These are phyloP conservation scores for Neodiprion fabricii DNA, from an alignment of 1,140 invertebrate genomes.

Conservation along the genomic window DNA sequence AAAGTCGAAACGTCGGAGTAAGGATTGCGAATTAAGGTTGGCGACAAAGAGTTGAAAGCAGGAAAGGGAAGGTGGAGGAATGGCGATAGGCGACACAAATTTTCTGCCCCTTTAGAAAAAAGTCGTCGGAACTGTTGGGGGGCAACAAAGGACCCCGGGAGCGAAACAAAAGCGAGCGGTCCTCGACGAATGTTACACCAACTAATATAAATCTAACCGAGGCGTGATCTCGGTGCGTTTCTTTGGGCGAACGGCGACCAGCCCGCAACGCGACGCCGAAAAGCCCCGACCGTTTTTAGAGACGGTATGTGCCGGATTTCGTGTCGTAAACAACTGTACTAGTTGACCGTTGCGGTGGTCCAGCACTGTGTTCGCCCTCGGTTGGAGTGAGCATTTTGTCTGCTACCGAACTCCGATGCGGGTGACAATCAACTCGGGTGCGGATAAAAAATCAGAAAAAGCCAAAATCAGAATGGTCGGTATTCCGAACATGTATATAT, in stretches of 20 bases:
- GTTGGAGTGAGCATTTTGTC: neutral
- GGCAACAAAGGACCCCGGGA: neutral
- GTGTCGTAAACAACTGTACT: neutral
- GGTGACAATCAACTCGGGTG: no score
- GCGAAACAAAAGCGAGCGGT: slow-evolving; percentile 2
- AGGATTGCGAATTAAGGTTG: slow-evolving; percentile 7
- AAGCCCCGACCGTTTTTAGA: neutral
- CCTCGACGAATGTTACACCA: neutral
- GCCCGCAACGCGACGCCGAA: neutral
- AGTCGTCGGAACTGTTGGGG: neutral
- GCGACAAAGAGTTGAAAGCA: neutral
- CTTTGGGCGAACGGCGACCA: neutral
- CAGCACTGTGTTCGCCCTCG: neutral
- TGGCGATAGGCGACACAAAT: slow-evolving; percentile 16
- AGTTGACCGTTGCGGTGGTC: neutral
- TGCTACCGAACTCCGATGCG: neutral
- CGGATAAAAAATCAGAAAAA: no score
- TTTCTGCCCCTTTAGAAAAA: neutral
- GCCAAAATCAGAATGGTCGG: no score
- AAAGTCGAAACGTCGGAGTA: neutral
- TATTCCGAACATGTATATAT: no score
- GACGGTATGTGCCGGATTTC: neutral
- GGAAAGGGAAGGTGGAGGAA: neutral
- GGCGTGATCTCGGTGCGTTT: neutral
- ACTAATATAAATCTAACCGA: neutral